Evolutionary conservation across 2,113 vertebrate species (phyloP), one percentile per base, ranked within the genome.

Genomic region (Numida meleagris): DNA sequence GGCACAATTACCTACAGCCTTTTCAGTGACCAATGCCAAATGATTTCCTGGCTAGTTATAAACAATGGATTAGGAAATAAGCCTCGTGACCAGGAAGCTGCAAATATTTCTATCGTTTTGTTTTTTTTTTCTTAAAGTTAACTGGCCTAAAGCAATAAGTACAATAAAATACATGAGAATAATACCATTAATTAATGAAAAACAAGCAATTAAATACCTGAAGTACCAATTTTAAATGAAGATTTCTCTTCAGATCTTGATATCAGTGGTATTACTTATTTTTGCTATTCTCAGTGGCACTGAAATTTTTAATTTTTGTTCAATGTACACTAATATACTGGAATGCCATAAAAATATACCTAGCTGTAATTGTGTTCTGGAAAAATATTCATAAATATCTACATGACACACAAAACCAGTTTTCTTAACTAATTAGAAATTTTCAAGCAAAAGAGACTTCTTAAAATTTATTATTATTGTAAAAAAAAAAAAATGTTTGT

Each of bases 21-120:
- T 96, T 90, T 92, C 94, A 93, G 86, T 50, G 85, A 82, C 89
- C 79, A 88, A 80, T 6, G 93, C 96, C 95, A 97, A 97, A 96
- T 94, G 94, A 89, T 95, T 98, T 98, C 98, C 97, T 97, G 96
- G 29, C 71, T 93, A 81, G 18, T 59, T 95, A 82, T 33, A 96
- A 90, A 98, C 98, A 98, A 98, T 97, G 86, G 90, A 76, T 71
- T 75, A 96, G 97, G 97, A 98, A 98, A 95, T 55, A 87, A 95
- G 97, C 92, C 97, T 97, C 83, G 76, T 98, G 98, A 97, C 94
- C 94, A 97, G 97, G 96, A 98, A 97, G 91, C 46, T 92, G 92
- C 89, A 86, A 97, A 96, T 96, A 89, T 95, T 95, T 96, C 82
- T 84, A 88, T 79, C 83, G n/a, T 50, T 95, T 14, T 53, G 19